phyloP scores from a whole-genome alignment of 2,113 vertebrate genomes.

The Panurus biarmicus region DNA sequence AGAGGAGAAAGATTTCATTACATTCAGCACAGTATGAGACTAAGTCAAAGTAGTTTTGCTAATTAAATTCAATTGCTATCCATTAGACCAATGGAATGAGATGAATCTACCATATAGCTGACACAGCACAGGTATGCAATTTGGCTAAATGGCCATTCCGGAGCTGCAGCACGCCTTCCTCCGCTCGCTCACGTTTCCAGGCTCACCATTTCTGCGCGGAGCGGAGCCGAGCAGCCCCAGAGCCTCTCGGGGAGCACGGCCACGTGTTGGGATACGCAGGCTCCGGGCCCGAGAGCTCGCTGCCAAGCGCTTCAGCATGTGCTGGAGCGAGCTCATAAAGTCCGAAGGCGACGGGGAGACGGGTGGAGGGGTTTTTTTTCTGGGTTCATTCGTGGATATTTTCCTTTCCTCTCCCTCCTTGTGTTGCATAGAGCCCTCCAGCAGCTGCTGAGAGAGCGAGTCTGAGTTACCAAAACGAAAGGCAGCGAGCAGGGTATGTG shows the following conservation, averaged over 20 bases:
- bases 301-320: background rate
- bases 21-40: constrained; percentile 77
- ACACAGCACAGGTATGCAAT: constrained; percentile 96
- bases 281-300: background rate
- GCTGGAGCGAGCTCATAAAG: background rate
- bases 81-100: constrained; percentile 95
- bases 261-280: background rate
- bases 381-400: background rate
- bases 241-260: constrained; percentile 29
- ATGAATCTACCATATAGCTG: constrained; percentile 86
- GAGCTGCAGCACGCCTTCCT: constrained; percentile 71
- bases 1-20: constrained; percentile 76
- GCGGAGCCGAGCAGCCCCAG: constrained; percentile 29
- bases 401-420: background rate
- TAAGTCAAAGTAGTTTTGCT: constrained; percentile 90
- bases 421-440: background rate
- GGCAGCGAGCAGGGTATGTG: background rate
- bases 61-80: constrained; percentile 98
- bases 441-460: background rate
- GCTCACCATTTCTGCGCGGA: constrained; percentile 9
- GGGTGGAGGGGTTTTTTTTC: background rate
- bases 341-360: fast-evolving
- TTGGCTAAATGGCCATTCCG: constrained; percentile 83
- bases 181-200: constrained; percentile 70
- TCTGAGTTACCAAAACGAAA: constrained; percentile 26